These are phyloP conservation scores for Eueremaeus valkanovi DNA, from an alignment of 2,888 invertebrate genomes.

Conservation along the genomic window DNA sequence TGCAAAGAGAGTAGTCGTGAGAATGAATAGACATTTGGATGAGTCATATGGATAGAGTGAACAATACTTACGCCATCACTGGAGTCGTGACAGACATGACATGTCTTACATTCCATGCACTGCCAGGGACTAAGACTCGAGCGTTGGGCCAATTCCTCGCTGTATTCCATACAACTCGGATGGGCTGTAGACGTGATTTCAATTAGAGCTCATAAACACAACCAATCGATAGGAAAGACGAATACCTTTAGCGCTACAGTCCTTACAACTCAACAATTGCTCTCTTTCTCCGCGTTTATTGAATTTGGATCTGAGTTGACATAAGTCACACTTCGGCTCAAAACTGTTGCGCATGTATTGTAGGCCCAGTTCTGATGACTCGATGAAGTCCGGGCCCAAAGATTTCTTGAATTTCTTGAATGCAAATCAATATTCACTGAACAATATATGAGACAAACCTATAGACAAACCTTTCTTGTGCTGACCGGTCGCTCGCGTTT, in stretches of 20 bases:
- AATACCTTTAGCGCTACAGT: conserved; percentile 66
- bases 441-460: background rate
- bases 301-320: conserved; percentile 49
- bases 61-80: conserved; percentile 47
- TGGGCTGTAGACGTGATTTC: conserved; percentile 55
- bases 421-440: background rate
- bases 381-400: conserved; percentile 50
- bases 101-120: conserved; percentile 83
- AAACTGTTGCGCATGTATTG: conserved; percentile 43
- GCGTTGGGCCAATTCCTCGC: conserved; percentile 52
- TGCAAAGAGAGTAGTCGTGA: conserved; percentile 50
- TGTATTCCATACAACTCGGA: conserved; percentile 57
- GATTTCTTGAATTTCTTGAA: conserved; percentile 49
- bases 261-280: conserved; percentile 64
- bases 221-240: conserved; percentile 31
- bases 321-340: conserved; percentile 51
- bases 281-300: conserved; percentile 59
- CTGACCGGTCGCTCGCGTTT: conserved; percentile 17
- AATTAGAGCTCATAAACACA: conserved; percentile 14
- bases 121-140: conserved; percentile 63
- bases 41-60: background rate
- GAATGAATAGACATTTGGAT: background rate
- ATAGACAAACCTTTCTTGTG: conserved; percentile 25
- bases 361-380: conserved; percentile 43
- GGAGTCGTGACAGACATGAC: conserved; percentile 72